Conservation (phyloP, 2,888 invertebrate species). For the Lysandra bellargus region DNA sequence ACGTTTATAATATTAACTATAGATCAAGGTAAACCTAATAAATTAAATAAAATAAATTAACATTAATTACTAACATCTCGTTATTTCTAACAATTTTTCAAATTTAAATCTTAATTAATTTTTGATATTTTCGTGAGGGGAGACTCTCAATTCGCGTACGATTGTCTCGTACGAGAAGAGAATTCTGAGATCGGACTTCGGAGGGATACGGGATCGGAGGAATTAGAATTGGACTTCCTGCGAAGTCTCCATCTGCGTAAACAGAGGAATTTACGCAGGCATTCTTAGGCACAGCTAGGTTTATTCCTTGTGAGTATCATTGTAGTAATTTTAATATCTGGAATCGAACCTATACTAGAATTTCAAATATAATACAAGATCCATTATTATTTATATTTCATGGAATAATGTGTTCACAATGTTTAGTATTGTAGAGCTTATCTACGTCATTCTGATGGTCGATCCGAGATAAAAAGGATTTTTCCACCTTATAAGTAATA, state of each 20-base stretch:
- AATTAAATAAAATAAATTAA: too few species aligned
- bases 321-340: neutral
- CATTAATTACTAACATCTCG: too few species aligned
- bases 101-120: too few species aligned
- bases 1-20: neutral
- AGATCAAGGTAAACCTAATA: neutral
- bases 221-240: too few species aligned
- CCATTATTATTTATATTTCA: neutral
- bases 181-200: too few species aligned
- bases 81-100: too few species aligned
- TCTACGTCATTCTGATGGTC: neutral
- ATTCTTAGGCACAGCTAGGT: neutral
- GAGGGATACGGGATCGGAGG: too few species aligned
- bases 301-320: neutral
- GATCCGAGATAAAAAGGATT: neutral
- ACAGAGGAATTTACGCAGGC: neutral
- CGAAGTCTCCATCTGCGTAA: too few species aligned
- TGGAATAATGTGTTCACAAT: neutral
- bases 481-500: neutral
- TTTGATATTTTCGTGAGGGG: too few species aligned
- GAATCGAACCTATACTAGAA: neutral
- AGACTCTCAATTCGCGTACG: too few species aligned
- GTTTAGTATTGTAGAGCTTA: neutral
- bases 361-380: neutral
- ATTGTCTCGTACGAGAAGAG: too few species aligned